Evolutionary conservation across 2,888 invertebrate species (phyloP).

Genomic region (Hydrotaea diabolus): DNA sequence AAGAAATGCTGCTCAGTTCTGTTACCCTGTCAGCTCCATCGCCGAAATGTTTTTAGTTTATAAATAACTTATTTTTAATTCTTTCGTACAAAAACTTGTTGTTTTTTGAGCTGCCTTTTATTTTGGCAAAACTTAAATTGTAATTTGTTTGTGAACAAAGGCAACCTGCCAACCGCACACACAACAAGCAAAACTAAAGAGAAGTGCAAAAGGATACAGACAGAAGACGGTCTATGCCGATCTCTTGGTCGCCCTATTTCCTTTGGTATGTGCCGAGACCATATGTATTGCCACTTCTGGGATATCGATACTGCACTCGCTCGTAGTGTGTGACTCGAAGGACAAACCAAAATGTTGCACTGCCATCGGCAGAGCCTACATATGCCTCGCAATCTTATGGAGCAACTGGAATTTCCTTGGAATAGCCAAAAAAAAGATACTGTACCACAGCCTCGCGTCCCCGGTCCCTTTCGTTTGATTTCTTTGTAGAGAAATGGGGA

Average conservation of each 20-base stretch:
- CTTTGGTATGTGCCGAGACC: background rate
- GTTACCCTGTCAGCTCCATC: conserved; percentile 3
- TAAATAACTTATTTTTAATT: conserved; percentile 41
- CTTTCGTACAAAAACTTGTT: conserved; percentile 15
- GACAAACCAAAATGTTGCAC: background rate
- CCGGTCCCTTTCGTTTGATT: background rate
- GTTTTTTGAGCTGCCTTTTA: conserved; percentile 65
- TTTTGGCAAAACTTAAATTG: conserved; percentile 72
- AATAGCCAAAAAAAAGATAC: background rate
- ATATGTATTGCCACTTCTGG: too few relatives aligned
- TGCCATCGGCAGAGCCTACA: background rate
- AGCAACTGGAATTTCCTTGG: background rate
- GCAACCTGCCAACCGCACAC: background rate
- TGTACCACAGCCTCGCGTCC: background rate
- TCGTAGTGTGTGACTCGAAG: too few relatives aligned
- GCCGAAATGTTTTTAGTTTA: conserved; percentile 34
- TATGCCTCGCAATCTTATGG: background rate
- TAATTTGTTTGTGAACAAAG: conserved; percentile 70
- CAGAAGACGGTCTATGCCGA: background rate
- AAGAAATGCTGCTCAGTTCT: background rate
- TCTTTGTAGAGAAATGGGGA: conserved; percentile 66
- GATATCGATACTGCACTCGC: too few relatives aligned
- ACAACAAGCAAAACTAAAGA: background rate
- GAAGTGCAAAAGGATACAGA: background rate
- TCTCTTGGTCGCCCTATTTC: background rate